Evolutionary conservation across 2,113 vertebrate species (phyloP).

Genomic region (Xiphophorus maculatus): DNA sequence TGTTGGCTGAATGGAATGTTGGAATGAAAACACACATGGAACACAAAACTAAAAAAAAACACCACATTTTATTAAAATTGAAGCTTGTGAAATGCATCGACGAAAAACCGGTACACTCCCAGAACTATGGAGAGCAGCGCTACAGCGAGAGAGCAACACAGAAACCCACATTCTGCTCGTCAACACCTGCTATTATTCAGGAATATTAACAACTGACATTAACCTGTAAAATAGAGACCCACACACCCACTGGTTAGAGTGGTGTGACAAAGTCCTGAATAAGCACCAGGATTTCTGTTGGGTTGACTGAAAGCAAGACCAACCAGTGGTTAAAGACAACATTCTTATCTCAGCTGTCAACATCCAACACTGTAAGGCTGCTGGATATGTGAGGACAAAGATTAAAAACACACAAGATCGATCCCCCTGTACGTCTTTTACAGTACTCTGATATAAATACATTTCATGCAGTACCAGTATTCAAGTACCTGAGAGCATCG

Average conservation of each 20-base stretch:
- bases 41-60: no score
- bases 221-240: neutral
- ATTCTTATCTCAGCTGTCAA: neutral
- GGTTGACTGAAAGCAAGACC: neutral
- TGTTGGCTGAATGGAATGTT: no score
- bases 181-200: neutral
- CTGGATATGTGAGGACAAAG: neutral
- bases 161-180: slow-evolving; percentile 14
- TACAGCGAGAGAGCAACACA: no score
- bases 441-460: slow-evolving; percentile 71
- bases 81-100: no score
- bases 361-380: no score
- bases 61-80: slow-evolving; percentile 11
- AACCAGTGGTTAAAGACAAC: neutral
- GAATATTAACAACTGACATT: neutral
- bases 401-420: neutral
- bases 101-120: neutral
- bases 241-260: no score
- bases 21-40: no score
- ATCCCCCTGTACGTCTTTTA: slow-evolving; percentile 41
- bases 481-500: slow-evolving; percentile 69
- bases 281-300: slow-evolving; percentile 15
- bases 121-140: neutral
- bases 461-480: slow-evolving; percentile 37
- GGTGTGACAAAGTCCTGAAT: no score